Base-by-base conservation (phyloP, 2,888 invertebrate genomes). In the Anarsia innoxiella region DNA sequence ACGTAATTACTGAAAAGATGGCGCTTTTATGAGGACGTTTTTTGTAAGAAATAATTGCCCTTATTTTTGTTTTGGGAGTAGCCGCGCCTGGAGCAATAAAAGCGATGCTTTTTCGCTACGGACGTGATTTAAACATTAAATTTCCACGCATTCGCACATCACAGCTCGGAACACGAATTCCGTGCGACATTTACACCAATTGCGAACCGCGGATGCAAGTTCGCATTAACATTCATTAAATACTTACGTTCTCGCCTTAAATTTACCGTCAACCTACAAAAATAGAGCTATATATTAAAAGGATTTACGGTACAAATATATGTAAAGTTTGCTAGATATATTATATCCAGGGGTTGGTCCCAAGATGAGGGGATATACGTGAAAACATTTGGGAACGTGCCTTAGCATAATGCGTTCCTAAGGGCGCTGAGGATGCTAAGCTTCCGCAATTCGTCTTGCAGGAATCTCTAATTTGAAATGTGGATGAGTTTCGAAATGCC, bases 291-390 rank as follows among this genome's bases (percentile, higher is more conserved):
- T 84, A 82, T 71, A 82, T 83, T 82, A 80, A 58, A 56, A 75
- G 82, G 84, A 84, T 84, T 84, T 83, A 84, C 78, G 77, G 78
- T 76, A 83, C 84, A 84, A 84, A 84, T 84, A 84, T 84, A 84
- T 84, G 84, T 84, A 80, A 84, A 84, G 84, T 84, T 84, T 82
- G 74, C 73, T 65, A 76, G 76, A 83, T 83, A 80, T 83, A 84
- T 84, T 83, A 84, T 84, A 78, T 80, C 75, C 67, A 74, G 80
- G 83, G 84, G 80, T 75, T 66, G 77, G 75, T 59, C 66, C 70
- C 70, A 66, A 74, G 77, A 73, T 68, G 77, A 69, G 72, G 74
- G 70, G 66, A n/a, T 69, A 66, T 68, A 76, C 84, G 84, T 84
- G 84, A 74, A 83, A 83, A 76, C 74, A 83, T 82, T 72, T 76